Percentiles rank a stretch among this genome's conserved stretches.
phyloP scores from a whole-genome alignment of 2,113 vertebrate genomes.

The Amazona vittata region DNA sequence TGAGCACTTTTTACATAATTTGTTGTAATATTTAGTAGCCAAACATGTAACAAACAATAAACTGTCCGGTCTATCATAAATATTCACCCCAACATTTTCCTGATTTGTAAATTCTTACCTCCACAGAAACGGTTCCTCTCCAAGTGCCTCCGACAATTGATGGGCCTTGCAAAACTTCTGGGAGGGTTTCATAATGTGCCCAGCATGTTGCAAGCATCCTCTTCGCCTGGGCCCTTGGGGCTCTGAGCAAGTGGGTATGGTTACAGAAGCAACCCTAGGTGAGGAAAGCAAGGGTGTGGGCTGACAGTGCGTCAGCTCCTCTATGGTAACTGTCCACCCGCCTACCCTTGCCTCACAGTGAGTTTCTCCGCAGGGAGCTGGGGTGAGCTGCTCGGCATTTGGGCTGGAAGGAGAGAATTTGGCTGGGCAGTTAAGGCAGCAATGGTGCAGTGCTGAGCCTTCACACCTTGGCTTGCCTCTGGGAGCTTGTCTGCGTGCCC shows the following conservation, averaged over 20 bases:
- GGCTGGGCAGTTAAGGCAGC: not conserved
- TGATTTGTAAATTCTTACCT: not conserved
- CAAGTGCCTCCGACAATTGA: not conserved
- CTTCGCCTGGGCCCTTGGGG: not conserved
- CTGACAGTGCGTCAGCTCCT: not conserved
- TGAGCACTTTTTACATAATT: not conserved
- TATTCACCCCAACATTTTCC: not conserved
- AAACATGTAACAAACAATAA: not conserved
- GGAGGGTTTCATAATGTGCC: slow-evolving; percentile 33
- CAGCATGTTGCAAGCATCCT: not conserved
- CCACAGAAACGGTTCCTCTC: not conserved
- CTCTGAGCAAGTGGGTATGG: not conserved
- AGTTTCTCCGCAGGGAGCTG: fast-evolving
- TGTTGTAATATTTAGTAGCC: not conserved
- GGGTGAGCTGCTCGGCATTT: not conserved
- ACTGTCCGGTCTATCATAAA: not conserved
- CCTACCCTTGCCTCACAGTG: not conserved
- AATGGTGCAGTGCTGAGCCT: not conserved
- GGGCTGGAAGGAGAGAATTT: not conserved
- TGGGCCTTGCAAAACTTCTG: slow-evolving; percentile 39
- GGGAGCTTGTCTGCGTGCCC: not conserved
- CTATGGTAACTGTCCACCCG: not conserved
- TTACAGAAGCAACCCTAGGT: slow-evolving; percentile 1
- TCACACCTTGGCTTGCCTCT: not conserved
- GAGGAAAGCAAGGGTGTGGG: slow-evolving; percentile 43